A percentile compares a stretch with the other conserved stretches of the same genome.
These are phyloP conservation scores for Rhincodon typus DNA, from an alignment of 2,797 vertebrate genomes.

Conservation along the genomic window DNA sequence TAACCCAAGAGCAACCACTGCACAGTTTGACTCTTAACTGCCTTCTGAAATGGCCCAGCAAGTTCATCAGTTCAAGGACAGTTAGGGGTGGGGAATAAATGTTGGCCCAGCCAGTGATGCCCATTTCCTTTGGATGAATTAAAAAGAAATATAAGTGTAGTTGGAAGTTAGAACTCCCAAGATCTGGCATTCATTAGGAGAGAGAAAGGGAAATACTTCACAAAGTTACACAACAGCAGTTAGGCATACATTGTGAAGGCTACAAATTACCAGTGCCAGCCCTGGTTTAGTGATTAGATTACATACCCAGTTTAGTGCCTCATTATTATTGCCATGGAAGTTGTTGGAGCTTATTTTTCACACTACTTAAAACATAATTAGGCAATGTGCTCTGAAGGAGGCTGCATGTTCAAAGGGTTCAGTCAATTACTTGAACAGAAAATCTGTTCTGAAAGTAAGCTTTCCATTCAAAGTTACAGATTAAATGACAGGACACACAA, in stretches of 20 bases:
- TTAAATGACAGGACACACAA: conserved; percentile 50
- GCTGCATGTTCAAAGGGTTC: conserved; percentile 48
- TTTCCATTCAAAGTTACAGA: conserved; percentile 47
- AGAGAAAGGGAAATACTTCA: not conserved
- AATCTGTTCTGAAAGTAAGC: conserved; percentile 59
- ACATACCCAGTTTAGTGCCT: conserved; percentile 41
- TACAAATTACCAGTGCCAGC: not conserved
- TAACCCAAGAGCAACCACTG: no score
- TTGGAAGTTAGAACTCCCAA: not conserved
- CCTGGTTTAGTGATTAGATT: not conserved
- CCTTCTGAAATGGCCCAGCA: no score
- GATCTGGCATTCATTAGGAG: not conserved
- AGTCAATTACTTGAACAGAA: conserved; percentile 62
- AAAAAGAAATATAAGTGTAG: not conserved
- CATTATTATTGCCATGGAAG: conserved; percentile 66
- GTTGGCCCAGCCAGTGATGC: no score
- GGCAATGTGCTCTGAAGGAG: conserved; percentile 59
- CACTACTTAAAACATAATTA: conserved; percentile 63
- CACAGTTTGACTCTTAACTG: no score
- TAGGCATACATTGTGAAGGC: not conserved
- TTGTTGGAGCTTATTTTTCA: conserved; percentile 67
- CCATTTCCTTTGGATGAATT: no score
- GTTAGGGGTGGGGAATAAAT: no score
- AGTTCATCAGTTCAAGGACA: no score
- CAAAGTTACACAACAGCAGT: not conserved